A percentile compares a stretch with the other conserved stretches of the same genome.
phyloP scores from a whole-genome alignment of 2,113 vertebrate genomes.

The Eretmochelys imbricata region DNA sequence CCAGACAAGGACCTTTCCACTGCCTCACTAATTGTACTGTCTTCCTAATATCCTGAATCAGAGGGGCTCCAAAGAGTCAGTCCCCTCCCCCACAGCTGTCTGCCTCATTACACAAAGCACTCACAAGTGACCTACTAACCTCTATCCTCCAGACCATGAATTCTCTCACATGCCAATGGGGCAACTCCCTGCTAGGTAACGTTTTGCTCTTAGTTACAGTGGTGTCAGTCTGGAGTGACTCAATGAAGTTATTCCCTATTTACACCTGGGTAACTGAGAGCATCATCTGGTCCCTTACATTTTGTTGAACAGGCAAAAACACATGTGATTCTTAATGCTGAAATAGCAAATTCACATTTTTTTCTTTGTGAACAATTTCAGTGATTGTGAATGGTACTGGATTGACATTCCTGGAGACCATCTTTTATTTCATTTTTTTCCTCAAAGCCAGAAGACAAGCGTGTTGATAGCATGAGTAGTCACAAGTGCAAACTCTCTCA shows the following conservation, averaged over 20 bases:
- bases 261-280: accelerated
- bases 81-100: background rate
- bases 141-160: background rate
- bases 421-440: background rate
- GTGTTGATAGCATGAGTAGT: background rate
- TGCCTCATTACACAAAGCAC: background rate
- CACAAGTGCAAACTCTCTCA: background rate
- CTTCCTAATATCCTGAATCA: background rate
- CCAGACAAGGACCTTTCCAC: background rate
- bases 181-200: background rate
- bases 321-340: accelerated
- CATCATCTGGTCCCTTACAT: background rate
- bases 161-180: background rate
- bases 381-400: background rate
- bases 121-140: background rate
- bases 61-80: background rate
- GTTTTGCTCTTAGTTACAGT: background rate
- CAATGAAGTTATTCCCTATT: background rate
- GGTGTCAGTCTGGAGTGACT: accelerated
- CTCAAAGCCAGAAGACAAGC: background rate
- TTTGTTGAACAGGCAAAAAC: background rate
- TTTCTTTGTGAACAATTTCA: background rate
- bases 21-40: background rate
- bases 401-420: background rate
- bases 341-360: background rate